Evolutionary conservation across 2,113 vertebrate species (phyloP), one percentile per base, ranked within the genome.

Genomic region (Epinephelus moara): DNA sequence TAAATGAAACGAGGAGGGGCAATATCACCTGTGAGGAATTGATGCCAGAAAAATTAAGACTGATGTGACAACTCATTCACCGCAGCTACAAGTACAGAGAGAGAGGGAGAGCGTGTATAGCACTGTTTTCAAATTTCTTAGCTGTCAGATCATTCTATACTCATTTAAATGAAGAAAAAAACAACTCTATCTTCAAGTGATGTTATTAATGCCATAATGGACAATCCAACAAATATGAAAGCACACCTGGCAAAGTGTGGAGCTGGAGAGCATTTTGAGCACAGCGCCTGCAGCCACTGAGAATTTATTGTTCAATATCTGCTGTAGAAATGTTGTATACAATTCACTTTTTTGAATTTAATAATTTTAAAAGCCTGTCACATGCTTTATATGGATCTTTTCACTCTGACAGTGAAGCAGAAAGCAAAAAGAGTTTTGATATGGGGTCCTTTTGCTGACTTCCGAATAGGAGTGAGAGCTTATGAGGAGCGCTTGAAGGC

Each of bases 331-430:
- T 23, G 25, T 2, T 50, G 45, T 19, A 19, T 3, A 13, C 6
- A 68, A 68, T 49, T 25, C 25, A 3, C 9, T 66, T 47, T 64
- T 12, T 45, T 27, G 42, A 10, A 45, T 45, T 45, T 45, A 45
- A 45, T 45, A 12, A 1, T 25, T 25, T 25, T 5, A 17, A 3
- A 49, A 17, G n/a, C 15, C 7, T 18, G 37, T 53, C 33, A 40
- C 18, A 61, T 5, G 25, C 12, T 11, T 49, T n/a, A 42, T 7
- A 4, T 25, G 13, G 55, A n/a, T 73, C 27, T 75, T 49, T 75
- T 62, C 23, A 84, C 13, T 75, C 53, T n/a, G 72, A 64, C 81
- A 64, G 18, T 72, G 61, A 69, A 70, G 19, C 17, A 62, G 9
- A 77, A 70, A 71, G n/a, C 40, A 17, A 59, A 81, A 30, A 49